These are phyloP conservation scores for Cactoblastis cactorum DNA, from an alignment of 2,888 invertebrate genomes.

Conservation along the genomic window DNA sequence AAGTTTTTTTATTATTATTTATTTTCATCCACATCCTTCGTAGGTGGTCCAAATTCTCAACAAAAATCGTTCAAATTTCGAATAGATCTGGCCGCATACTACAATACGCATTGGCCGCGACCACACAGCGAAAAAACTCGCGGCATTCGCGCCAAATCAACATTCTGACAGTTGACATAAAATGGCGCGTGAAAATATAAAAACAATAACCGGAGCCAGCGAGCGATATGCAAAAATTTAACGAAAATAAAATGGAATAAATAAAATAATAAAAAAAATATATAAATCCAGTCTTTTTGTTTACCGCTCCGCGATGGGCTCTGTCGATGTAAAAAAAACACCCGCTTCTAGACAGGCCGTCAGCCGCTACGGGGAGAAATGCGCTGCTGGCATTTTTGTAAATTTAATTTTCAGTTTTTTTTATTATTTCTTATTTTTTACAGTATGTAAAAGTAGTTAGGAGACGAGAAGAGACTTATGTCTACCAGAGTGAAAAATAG, in stretches of 20 bases:
- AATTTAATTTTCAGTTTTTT: constrained; percentile 14
- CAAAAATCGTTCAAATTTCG: not conserved
- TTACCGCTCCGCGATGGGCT: constrained; percentile 72
- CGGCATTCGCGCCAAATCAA: constrained; percentile 4
- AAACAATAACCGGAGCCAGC: constrained; percentile 47
- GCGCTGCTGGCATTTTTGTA: constrained; percentile 36
- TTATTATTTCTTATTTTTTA: not conserved
- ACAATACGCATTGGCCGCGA: not conserved
- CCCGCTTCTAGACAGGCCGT: constrained; percentile 76
- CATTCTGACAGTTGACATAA: constrained; percentile 50
- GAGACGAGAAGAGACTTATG: too few species aligned
- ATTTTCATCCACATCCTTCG: not conserved
- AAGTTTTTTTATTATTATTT: not conserved
- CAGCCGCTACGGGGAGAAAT: constrained; percentile 35
- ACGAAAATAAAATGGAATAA: constrained; percentile 68
- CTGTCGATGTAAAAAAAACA: constrained; percentile 75
- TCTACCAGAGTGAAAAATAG: too few species aligned
- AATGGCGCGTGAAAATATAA: constrained; percentile 48
- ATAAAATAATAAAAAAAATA: constrained; percentile 73
- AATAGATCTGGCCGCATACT: constrained; percentile 3
- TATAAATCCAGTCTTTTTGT: constrained; percentile 78
- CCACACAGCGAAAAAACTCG: constrained; percentile 3
- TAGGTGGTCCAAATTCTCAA: not conserved
- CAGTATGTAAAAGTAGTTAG: too few species aligned
- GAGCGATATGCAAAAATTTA: constrained; percentile 70